Percentiles rank a stretch among this genome's conserved stretches.
Evolutionary conservation across 2,888 invertebrate species (phyloP).

Genomic region (Chymomyza procnemis): DNA sequence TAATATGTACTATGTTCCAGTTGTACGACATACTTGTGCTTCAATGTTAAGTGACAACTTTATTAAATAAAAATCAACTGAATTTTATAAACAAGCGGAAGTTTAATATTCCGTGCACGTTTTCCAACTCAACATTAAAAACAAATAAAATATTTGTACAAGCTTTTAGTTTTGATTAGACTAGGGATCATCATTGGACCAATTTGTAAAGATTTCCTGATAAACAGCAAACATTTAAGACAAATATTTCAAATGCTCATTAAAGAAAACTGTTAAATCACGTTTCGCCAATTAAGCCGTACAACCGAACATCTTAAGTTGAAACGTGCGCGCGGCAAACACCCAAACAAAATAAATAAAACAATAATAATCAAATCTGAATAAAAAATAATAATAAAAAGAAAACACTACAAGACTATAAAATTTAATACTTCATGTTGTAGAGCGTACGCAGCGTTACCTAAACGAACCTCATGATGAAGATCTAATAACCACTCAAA

Average conservation of each 20-base stretch:
- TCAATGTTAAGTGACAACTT: conserved; percentile 25
- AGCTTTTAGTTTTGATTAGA: conserved; percentile 22
- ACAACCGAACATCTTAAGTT: conserved; percentile 48
- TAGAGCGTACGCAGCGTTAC: conserved; percentile 53
- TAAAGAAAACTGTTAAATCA: conserved; percentile 66
- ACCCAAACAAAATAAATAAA: conserved; percentile 35
- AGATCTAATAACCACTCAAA: conserved; percentile 39
- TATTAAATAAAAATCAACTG: neutral
- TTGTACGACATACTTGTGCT: neutral
- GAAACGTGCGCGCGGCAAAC: conserved; percentile 58
- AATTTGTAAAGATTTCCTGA: conserved; percentile 60
- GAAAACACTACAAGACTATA: conserved; percentile 17
- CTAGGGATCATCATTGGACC: conserved; percentile 47
- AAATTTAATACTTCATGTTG: conserved; percentile 66
- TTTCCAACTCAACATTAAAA: conserved; percentile 17
- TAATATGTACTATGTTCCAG: neutral
- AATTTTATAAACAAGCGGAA: conserved; percentile 17
- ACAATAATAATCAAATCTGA: conserved; percentile 6
- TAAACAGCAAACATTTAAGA: conserved; percentile 19
- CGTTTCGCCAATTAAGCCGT: conserved; percentile 60
- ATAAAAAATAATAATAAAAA: conserved; percentile 4
- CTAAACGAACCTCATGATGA: conserved; percentile 47
- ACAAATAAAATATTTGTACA: conserved; percentile 8
- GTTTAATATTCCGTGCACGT: conserved; percentile 25
- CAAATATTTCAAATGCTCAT: conserved; percentile 50